These are phyloP conservation scores for Anniella stebbinsi DNA, from an alignment of 2,797 vertebrate species.

Conservation along the genomic window DNA sequence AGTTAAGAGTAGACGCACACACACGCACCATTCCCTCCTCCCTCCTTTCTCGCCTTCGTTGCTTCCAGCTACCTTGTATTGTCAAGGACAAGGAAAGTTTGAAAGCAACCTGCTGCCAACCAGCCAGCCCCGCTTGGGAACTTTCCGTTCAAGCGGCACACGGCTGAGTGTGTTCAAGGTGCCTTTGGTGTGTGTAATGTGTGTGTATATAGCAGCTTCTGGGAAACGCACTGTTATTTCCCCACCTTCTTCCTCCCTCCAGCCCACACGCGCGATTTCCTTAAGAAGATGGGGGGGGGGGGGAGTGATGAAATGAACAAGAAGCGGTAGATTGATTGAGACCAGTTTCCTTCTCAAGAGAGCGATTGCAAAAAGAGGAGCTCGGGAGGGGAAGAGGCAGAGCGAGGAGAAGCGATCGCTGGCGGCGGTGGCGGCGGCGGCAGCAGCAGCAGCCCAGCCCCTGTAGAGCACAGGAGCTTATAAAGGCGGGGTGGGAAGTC, in stretches of 20 bases:
- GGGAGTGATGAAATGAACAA: conserved; percentile 58
- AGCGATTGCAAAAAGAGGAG: conserved; percentile 41
- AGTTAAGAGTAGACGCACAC: conserved; percentile 22
- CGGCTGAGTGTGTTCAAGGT: conserved; percentile 66
- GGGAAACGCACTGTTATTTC: conserved; percentile 63
- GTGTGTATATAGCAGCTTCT: conserved; percentile 41
- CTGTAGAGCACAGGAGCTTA: conserved; percentile 31
- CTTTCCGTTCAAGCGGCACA: not conserved
- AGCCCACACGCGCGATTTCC: conserved; percentile 60
- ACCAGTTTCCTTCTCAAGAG: conserved; percentile 47
- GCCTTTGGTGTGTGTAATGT: conserved; percentile 61
- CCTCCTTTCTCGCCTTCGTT: not conserved
- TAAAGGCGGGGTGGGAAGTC: conserved; percentile 42
- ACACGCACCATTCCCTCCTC: not conserved
- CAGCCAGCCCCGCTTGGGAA: conserved; percentile 50
- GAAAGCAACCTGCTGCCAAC: conserved; percentile 67
- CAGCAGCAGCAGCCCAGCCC: conserved; percentile 23
- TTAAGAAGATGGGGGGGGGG: not conserved
- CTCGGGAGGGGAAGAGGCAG: conserved; percentile 15
- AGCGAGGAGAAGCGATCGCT: conserved; percentile 26
- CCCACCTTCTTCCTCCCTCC: conserved; percentile 45
- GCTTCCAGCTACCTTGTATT: conserved; percentile 9
- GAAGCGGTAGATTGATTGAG: conserved; percentile 61
- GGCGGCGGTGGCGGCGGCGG: conserved; percentile 19
- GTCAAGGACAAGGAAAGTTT: conserved; percentile 75